Percentiles rank a stretch among this genome's conserved stretches.
These are phyloP conservation scores for Drymodes brunneopygia DNA, from an alignment of 2,113 vertebrate genomes.

Conservation along the genomic window DNA sequence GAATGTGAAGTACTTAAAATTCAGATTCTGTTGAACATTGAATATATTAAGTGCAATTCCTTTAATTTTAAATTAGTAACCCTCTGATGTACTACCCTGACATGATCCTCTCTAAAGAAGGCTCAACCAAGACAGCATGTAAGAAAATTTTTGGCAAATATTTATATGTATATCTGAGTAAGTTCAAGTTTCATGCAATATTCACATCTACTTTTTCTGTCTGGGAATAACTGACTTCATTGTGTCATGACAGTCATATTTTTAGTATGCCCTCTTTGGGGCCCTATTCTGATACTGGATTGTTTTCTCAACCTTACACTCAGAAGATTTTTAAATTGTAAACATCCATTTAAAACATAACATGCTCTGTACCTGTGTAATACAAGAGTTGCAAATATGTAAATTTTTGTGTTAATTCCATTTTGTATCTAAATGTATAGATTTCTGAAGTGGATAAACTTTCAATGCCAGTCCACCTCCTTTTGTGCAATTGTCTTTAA, in stretches of 20 bases:
- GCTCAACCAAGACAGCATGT: neutral
- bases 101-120: neutral
- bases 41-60: neutral
- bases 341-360: neutral
- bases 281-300: neutral
- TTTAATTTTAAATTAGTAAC: neutral
- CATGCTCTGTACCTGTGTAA: conserved; percentile 1
- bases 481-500: neutral
- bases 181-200: neutral
- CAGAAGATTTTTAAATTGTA: neutral
- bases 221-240: neutral
- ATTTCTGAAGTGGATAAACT: conserved; percentile 30
- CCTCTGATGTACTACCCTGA: neutral
- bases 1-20: neutral
- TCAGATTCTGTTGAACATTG: neutral
- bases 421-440: conserved; percentile 24
- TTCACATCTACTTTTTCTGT: neutral
- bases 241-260: neutral
- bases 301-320: neutral
- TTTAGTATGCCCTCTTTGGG: neutral
- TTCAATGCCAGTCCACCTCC: neutral
- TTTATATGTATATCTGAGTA: neutral
- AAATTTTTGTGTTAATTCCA: neutral
- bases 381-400: conserved; percentile 11
- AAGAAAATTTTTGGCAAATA: neutral